Percentiles rank a stretch among this genome's conserved stretches.
Evolutionary conservation across 2,113 vertebrate genomes (phyloP).

Genomic region (Galemys pyrenaicus): DNA sequence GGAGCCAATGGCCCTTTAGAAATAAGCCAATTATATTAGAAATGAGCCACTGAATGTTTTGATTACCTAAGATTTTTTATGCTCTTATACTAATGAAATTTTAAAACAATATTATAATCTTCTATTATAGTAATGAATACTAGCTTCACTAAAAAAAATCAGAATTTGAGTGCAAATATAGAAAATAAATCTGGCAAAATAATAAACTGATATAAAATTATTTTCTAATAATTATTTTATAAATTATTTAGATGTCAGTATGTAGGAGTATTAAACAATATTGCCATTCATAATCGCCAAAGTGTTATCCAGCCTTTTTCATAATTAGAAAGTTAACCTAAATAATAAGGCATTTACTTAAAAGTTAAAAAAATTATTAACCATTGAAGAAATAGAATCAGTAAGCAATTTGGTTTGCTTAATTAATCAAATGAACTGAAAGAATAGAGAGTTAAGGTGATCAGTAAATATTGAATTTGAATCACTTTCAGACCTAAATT

Average conservation of each 20-base stretch:
- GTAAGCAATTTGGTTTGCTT: not conserved
- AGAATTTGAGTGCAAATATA: not conserved
- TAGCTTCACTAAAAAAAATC: not conserved
- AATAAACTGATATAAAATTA: not conserved
- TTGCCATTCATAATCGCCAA: not conserved
- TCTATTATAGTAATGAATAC: too few relatives aligned
- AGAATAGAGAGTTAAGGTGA: not conserved
- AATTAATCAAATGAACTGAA: not conserved
- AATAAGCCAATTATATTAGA: not conserved
- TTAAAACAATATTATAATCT: not conserved
- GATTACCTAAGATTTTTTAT: constrained; percentile 22
- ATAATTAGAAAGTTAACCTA: not conserved
- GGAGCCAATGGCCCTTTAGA: constrained; percentile 7
- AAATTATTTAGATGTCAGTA: not conserved
- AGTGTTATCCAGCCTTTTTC: not conserved
- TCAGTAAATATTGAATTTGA: not conserved
- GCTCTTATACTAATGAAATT: constrained; percentile 35
- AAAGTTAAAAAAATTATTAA: not conserved
- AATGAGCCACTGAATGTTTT: constrained; percentile 44
- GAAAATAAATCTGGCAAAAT: not conserved
- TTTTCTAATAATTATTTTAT: not conserved
- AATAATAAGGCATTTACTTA: not conserved
- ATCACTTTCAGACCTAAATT: rapidly evolving
- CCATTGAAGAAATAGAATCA: not conserved
- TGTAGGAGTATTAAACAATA: not conserved